A percentile compares a stretch with the other conserved stretches of the same genome.
These are phyloP conservation scores for Riparia riparia DNA, from an alignment of 2,113 vertebrate species.

Conservation along the genomic window DNA sequence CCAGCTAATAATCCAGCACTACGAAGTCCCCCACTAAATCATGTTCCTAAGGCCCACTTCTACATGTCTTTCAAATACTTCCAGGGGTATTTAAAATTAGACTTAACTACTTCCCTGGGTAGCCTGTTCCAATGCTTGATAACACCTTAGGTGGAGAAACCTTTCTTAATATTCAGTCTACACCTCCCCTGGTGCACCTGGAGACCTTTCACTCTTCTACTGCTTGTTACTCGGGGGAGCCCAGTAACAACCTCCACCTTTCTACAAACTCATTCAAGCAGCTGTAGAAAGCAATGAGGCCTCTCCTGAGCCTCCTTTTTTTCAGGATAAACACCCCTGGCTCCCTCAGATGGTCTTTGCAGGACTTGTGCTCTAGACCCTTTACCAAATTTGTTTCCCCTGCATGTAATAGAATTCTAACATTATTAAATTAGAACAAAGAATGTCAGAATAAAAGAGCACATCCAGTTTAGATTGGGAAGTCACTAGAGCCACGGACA, in stretches of 20 bases:
- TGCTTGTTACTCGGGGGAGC: not conserved
- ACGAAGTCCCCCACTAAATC: not conserved
- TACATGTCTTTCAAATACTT: accelerated
- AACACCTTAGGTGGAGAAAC: not conserved
- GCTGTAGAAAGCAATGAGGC: not conserved
- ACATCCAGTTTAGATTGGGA: not conserved
- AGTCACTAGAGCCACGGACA: not conserved
- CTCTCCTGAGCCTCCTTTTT: not conserved
- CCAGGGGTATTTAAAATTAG: not conserved
- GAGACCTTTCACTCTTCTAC: not conserved
- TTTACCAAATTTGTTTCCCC: not conserved
- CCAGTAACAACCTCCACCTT: not conserved
- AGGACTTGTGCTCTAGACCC: not conserved
- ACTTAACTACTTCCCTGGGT: not conserved
- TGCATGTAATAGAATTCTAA: not conserved
- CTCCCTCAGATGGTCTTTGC: not conserved
- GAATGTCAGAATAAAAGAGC: not conserved
- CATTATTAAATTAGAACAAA: not conserved
- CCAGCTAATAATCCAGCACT: not conserved
- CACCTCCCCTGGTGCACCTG: not conserved
- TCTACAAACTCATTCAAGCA: not conserved
- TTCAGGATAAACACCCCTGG: not conserved
- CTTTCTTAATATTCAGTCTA: not conserved
- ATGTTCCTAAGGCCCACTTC: not conserved
- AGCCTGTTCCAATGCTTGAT: not conserved